Evolutionary conservation across 2,113 vertebrate genomes (phyloP), one percentile per base, ranked within the genome.

Genomic region (Leptocoma aspasia): DNA sequence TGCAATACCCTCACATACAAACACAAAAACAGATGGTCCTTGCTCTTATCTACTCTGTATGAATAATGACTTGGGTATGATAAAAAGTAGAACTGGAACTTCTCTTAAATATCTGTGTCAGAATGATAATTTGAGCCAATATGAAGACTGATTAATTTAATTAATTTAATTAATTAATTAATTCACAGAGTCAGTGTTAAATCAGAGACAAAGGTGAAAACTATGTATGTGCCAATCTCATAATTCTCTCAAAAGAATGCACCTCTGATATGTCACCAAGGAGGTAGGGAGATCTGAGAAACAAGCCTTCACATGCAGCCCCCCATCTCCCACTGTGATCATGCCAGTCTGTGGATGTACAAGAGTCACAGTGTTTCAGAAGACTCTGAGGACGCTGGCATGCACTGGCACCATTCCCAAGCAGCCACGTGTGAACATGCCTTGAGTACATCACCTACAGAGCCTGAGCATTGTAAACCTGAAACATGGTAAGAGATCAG

Each of bases 291-390:
- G 23, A 47, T 31, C 39, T 52, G 60, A 72, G 59, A 85, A 59
- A 47, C 13, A 82, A 70, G 56, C 53, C 13, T 71, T 54, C 45
- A 27, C 10, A 31, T 16, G 19, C 22, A 88, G 63, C 2, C 27
- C 8, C 20, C 31, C 26, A 60, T 45, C 13, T 90, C 21, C 44
- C 33, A 72, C 28, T 26, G 41, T 27, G 26, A 31, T 26, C 23
- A 20, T 27, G 11, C 27, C 7, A 27, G 26, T 37, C 41, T 30
- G 6, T 42, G 50, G 49, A 24, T 47, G 13, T 72, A 31, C 28
- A 53, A 80, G 24, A 24, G 9, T 26, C 3, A 6, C 0, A 0
- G 24, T 30, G 57, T 64, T 90, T 86, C 54, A 69, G 57, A 59
- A 68, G 8, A 31, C 37, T 72, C 28, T 44, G n/a, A 53, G 19